Evolutionary conservation across 2,113 vertebrate genomes (phyloP).

Genomic region (Mormyrus lacerda): DNA sequence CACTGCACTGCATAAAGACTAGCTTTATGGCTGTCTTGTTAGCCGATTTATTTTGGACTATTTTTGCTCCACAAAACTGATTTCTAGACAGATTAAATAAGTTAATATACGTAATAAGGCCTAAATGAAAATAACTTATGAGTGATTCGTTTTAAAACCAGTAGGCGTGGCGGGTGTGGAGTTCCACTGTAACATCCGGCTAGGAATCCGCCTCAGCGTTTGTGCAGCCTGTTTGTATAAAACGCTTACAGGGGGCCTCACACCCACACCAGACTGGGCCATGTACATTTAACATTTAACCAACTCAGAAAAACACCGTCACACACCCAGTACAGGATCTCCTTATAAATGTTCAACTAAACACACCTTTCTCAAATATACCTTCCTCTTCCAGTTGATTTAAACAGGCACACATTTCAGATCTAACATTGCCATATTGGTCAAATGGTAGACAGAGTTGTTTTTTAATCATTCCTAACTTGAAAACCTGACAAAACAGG

Average conservation of each 20-base stretch:
- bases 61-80: not conserved
- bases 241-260: not conserved
- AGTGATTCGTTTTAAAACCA: not conserved
- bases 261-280: not conserved
- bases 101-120: not conserved
- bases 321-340: slow-evolving; percentile 70
- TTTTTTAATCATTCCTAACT: not conserved
- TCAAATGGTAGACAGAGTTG: not conserved
- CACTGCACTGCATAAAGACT: not conserved
- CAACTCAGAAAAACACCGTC: slow-evolving; percentile 30
- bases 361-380: slow-evolving; percentile 73
- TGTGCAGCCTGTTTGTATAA: not conserved
- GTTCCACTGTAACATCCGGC: slow-evolving; percentile 12
- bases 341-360: slow-evolving; percentile 63
- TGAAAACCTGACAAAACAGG: not conserved
- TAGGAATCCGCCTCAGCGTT: slow-evolving; percentile 9
- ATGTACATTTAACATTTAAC: slow-evolving; percentile 3
- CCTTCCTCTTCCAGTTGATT: slow-evolving; percentile 55
- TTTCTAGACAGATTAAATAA: not conserved
- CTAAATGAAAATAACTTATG: not conserved
- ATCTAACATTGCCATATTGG: not conserved
- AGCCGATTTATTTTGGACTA: not conserved
- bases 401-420: slow-evolving; percentile 44
- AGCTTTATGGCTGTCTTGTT: not conserved
- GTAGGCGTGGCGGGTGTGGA: not conserved